Percentiles rank a stretch among this genome's conserved stretches.
These are phyloP conservation scores for Rhagonycha lutea DNA, from an alignment of 2,888 invertebrate species.

Conservation along the genomic window DNA sequence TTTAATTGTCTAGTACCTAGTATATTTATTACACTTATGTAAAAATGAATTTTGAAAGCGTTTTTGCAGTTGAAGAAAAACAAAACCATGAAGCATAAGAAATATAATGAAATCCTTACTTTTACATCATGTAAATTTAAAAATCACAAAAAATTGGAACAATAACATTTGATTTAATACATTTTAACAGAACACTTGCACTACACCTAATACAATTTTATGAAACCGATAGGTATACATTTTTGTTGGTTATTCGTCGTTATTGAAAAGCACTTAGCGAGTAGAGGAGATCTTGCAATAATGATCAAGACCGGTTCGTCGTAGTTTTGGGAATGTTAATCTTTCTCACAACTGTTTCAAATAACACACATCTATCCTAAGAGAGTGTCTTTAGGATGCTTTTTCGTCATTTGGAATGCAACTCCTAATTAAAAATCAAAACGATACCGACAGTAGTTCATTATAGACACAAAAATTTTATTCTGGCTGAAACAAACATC, in stretches of 20 bases:
- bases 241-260: not conserved
- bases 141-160: not conserved
- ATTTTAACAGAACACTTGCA: not conserved
- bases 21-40: not conserved
- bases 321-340: conserved; percentile 43
- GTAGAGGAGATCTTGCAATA: conserved; percentile 16
- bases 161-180: not conserved
- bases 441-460: conserved; percentile 5
- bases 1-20: not conserved
- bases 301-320: conserved; percentile 37
- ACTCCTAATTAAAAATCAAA: conserved; percentile 41
- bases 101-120: not conserved
- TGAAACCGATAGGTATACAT: not conserved
- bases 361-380: conserved; percentile 39
- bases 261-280: conserved; percentile 7
- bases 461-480: not conserved
- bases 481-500: not conserved
- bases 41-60: not conserved
- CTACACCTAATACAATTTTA: not conserved
- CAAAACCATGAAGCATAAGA: not conserved
- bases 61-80: not conserved
- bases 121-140: not conserved
- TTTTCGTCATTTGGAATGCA: conserved; percentile 42
- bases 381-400: conserved; percentile 38
- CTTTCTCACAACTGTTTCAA: conserved; percentile 37